Base-by-base conservation (phyloP, 2,113 vertebrate species). In the Glareola pratincola region DNA sequence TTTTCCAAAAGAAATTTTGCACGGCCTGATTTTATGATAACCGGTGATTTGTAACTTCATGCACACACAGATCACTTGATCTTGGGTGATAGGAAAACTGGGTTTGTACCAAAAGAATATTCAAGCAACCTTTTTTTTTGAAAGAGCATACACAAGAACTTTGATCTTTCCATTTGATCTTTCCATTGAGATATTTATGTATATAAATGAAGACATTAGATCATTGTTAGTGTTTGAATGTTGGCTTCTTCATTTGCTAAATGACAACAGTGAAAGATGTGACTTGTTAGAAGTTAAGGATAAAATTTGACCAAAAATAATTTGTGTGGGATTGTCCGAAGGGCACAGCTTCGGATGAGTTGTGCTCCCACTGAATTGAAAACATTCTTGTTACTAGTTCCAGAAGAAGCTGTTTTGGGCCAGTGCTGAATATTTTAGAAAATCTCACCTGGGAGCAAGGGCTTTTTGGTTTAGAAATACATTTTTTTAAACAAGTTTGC, bases 231-330 rank as follows among this genome's bases (percentile, higher is more conserved):
- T 79, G 62, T 94, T 92, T 95, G 79, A 96, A 94, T 91, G 94
- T 92, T 91, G 93, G 43, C 93, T 71, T 66, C 74, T 54, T 92
- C 60, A 72, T 82, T 92, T 96, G 90, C 91, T 96, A 94, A 92
- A 90, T 97, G 93, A 86, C 73, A 82, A 69, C 34, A 93, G 66
- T 54, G 68, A 95, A 97, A 93, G 75, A 94, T 85, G 92, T 60
- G 94, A 92, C 59, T 91, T 91, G 36, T 85, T 76, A 60, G 90
- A 97, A 94, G 85, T 79, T 92, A 94, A 94, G 79, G 85, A 62
- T 53, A 77, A 96, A 90, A 93, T 85, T 8, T 92, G 82, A 94
- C 57, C 50, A 77, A 92, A 97, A 96, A 36, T 82, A 86, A 92
- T 63, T 78, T 87, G 20, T 20, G 34, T 56, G 72, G 34, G 10